phyloP scores from a whole-genome alignment of 2,797 vertebrate genomes.

The Hafferia zeledoni region DNA sequence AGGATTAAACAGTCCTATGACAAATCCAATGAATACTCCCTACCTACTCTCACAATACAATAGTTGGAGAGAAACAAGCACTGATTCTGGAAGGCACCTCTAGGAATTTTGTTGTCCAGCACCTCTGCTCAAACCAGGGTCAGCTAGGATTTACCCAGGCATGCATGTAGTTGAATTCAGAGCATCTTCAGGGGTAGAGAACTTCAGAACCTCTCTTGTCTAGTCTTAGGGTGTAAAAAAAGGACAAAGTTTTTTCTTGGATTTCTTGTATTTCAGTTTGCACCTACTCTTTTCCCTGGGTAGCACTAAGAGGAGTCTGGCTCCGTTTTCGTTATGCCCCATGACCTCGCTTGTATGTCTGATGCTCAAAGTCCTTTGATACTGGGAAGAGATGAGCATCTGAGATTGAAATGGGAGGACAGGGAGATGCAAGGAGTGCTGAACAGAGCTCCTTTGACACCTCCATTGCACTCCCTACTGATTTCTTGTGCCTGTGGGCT shows the following conservation, averaged over 20 bases:
- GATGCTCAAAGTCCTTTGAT: not conserved
- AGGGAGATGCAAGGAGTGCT: not conserved
- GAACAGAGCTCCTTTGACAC: not conserved
- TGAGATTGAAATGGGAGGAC: not conserved
- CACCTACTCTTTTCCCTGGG: not conserved
- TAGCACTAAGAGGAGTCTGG: not conserved
- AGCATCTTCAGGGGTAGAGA: not conserved
- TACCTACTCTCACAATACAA: fast-evolving
- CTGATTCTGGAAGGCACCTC: fast-evolving
- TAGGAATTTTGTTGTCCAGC: not conserved
- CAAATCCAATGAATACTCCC: not conserved
- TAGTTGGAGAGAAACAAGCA: not conserved
- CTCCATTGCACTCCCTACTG: not conserved
- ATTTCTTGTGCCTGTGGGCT: not conserved
- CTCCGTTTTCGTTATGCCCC: fast-evolving
- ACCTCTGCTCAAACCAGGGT: not conserved
- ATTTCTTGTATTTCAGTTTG: not conserved
- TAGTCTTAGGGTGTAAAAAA: not conserved
- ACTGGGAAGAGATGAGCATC: not conserved
- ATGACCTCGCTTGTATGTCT: fast-evolving
- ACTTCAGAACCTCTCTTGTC: not conserved
- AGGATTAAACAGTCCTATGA: not conserved
- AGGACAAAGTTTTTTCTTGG: not conserved
- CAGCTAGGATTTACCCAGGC: not conserved
- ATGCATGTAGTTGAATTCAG: not conserved